These are phyloP conservation scores for Rhagonycha lutea DNA, from an alignment of 2,888 invertebrate genomes.

Conservation along the genomic window DNA sequence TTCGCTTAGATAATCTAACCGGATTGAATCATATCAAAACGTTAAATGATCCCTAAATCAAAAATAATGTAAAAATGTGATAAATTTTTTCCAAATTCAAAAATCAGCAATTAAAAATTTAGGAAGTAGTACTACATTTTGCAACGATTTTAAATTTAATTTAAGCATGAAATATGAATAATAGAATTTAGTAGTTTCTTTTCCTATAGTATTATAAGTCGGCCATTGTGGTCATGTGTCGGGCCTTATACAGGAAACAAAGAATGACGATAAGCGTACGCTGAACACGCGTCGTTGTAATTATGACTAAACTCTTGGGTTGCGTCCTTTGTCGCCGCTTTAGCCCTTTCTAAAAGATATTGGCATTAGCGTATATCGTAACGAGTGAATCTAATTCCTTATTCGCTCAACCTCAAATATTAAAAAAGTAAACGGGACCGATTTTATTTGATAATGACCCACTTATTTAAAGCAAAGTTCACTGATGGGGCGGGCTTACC, in stretches of 20 bases:
- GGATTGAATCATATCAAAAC: no score
- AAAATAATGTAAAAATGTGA: no score
- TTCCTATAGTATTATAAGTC: constrained; percentile 31
- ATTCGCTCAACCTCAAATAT: constrained; percentile 4
- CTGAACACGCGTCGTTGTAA: constrained; percentile 35
- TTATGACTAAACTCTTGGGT: constrained; percentile 29
- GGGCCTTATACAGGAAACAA: constrained; percentile 37
- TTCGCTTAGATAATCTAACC: no score
- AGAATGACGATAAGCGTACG: constrained; percentile 35
- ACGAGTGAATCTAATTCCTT: constrained; percentile 12
- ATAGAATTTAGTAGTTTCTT: background rate
- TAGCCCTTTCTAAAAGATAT: constrained; percentile 19
- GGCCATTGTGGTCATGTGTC: constrained; percentile 38
- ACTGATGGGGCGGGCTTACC: background rate
- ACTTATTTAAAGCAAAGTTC: background rate
- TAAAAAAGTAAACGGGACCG: background rate
- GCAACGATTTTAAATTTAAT: background rate
- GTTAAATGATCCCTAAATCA: no score
- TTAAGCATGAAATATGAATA: background rate
- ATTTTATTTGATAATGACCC: background rate
- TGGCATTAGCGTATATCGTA: constrained; percentile 12
- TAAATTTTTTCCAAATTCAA: background rate
- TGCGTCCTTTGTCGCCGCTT: constrained; percentile 27
- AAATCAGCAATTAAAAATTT: background rate
- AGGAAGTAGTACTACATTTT: background rate